Evolutionary conservation across 2,113 vertebrate genomes (phyloP).

Genomic region (Globicephala melas): DNA sequence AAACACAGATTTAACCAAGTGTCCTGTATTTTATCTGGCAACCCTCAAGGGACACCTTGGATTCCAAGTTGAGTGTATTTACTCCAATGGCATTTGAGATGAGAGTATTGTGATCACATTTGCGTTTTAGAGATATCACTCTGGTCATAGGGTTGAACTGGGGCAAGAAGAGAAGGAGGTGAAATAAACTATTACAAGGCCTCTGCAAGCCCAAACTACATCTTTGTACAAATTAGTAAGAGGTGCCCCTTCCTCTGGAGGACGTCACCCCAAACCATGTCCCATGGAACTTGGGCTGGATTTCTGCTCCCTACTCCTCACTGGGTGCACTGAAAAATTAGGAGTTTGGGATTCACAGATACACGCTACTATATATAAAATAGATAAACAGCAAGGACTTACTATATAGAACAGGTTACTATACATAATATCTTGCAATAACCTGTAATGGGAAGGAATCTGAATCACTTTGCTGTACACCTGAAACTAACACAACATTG

Average conservation of each 20-base stretch:
- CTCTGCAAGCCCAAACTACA: neutral
- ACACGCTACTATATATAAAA: too few relatives aligned
- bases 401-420: neutral
- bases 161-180: neutral
- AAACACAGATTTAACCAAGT: neutral
- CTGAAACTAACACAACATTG: neutral
- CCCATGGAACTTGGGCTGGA: neutral
- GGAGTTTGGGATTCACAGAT: neutral
- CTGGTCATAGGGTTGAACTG: neutral
- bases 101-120: neutral
- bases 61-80: neutral
- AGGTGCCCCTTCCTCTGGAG: neutral
- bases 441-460: neutral
- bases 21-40: neutral
- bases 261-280: neutral
- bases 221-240: neutral
- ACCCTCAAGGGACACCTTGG: neutral
- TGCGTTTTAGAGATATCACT: neutral
- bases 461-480: neutral
- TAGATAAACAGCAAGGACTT: neutral
- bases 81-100: neutral
- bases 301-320: neutral
- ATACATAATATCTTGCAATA: neutral
- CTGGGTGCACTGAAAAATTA: too few relatives aligned
- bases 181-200: neutral